Conservation (phyloP, 2,797 vertebrate genomes). For the Melopsittacus undulatus region DNA sequence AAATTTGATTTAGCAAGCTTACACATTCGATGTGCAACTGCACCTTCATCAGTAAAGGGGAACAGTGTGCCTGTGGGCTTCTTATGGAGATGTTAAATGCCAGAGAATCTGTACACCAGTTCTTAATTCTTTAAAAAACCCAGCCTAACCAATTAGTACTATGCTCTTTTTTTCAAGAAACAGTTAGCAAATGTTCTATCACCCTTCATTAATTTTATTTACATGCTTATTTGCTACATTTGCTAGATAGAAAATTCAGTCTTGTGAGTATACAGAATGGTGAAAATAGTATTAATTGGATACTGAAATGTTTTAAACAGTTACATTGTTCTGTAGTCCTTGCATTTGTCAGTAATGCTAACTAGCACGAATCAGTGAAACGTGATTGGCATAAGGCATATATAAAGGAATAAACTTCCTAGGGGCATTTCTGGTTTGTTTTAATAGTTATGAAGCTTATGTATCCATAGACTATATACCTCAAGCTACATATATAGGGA, state of each 20-base stretch:
- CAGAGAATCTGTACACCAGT: background rate
- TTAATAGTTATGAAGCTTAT: background rate
- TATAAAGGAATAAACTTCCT: background rate
- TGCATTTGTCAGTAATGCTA: background rate
- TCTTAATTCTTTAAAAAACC: background rate
- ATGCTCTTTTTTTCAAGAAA: background rate
- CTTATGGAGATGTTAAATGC: background rate
- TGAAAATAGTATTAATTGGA: slow-evolving; percentile 4
- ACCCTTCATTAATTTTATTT: slow-evolving; percentile 24
- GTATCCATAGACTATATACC: background rate
- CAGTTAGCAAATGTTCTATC: background rate
- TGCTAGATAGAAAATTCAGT: background rate
- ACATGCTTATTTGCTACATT: background rate
- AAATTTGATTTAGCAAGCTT: background rate
- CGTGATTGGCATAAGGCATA: background rate
- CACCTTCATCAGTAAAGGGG: background rate
- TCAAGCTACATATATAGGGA: background rate
- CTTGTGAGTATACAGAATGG: background rate
- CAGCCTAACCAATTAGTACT: background rate
- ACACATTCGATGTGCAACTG: background rate
- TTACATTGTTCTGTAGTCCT: background rate
- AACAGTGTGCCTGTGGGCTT: background rate
- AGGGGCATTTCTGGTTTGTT: background rate
- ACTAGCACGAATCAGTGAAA: background rate
- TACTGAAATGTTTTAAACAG: slow-evolving; percentile 5